Base-by-base conservation (phyloP, 2,113 vertebrate genomes). In the Mustela lutreola region DNA sequence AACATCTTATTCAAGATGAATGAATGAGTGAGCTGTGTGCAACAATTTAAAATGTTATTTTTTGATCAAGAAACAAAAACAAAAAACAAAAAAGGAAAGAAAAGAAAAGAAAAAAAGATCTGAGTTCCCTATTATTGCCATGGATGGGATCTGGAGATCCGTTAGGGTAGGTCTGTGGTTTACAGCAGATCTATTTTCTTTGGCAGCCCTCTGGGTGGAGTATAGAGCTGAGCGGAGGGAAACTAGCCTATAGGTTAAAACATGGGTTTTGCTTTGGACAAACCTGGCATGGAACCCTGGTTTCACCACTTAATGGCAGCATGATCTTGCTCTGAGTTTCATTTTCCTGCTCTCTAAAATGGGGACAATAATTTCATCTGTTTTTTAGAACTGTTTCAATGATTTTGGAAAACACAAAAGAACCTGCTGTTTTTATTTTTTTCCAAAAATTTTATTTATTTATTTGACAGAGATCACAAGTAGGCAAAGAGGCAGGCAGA, bases 251-350 rank as follows among this genome's bases (percentile, higher is more conserved):
- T 2, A 31, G 1, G 33, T 12, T 31, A 48, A 48, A 70, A 36
- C 11, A 11, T 0, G 58, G 50, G 14, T 2, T 56, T 56, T 75
- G 48, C n/a, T 62, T 80, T 14, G 0, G 16, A 53, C 5, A 39
- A 19, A 60, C 4, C 53, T 63, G 48, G 11, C 18, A 9, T 9
- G 5, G 45, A 10, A 31, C 15, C 26, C 4, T 28, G 33, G 8
- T 0, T 19, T 24, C 11, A 21, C 4, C 48, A 18, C 53, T 22
- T 53, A 31, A 1, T 11, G 56, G 8, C 7, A 45, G 4, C 0
- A 0, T 76, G 18, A n/a, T 4, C 15, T 31, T 0, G 0, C 50
- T 79, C 28, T 63, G n/a, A 56, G 42, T 4, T 31, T 97, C 42
- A 18, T 10, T 42, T 88, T 93, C 42, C 16, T 92, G 53, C 36